Base-by-base conservation (phyloP, 2,113 vertebrate species). In the Sander vitreus region DNA sequence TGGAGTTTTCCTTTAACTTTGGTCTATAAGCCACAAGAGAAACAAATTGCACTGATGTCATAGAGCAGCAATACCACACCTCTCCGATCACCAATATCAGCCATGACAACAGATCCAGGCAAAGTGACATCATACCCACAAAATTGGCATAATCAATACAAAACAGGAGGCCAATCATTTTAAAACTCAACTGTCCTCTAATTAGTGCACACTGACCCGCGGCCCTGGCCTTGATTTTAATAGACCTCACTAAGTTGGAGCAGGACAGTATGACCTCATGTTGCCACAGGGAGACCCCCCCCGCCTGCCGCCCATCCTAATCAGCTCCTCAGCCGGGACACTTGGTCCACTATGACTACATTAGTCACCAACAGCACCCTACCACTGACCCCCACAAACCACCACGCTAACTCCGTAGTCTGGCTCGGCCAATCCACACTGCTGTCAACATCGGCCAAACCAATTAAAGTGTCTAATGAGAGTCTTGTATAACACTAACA, bases 381-480 rank as follows among this genome's bases (percentile, higher is more conserved):
- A 75, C 83, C 47, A 50, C 85, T 88, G 91, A 93, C 85, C 78
- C 69, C 71, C 71, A 75, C 85, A 91, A 90, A 92, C 85, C 78
- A 73, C 91, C 75, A 63, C 58, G 21, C 84, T 79, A 88, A 85
- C 90, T 77, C 78, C 14, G 15, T 39, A 55, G 66, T 55, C 90
- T 19, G 21, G 63, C 78, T 80, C 36, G 25, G 74, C 92, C 93
- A 94, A 93, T 92, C 90, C 71, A 90, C 86, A 51, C 47, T 18
- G 59, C 86, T 73, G 87, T 91, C 91, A 83, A 88, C 81, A 78
- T 27, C 9, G 70, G 84, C 73, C 91, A 88, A 90, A 87, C 88
- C 89, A 92, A 91, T 93, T 93, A 93, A 93, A 93, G 87, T 85
- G 87, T 89, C 88, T 93, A 93, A 94, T 94, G 91, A 94, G 92